A percentile compares a stretch with the other conserved stretches of the same genome.
Evolutionary conservation across 2,797 vertebrate species (phyloP).

Genomic region (Spinus pinus): DNA sequence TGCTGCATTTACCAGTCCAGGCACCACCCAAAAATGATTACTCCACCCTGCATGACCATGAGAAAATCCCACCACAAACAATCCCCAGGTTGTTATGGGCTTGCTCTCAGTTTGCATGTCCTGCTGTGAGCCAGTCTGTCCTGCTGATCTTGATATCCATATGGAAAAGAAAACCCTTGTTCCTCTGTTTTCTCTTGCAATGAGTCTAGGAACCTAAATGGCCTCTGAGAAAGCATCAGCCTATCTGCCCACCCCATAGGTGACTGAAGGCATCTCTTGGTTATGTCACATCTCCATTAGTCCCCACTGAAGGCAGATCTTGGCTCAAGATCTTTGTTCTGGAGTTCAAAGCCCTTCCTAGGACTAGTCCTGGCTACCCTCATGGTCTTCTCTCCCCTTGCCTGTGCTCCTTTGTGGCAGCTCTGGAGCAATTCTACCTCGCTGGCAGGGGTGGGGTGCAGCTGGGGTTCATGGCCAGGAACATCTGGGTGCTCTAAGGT

Average conservation of each 20-base stretch:
- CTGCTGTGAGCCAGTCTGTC: neutral
- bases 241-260: neutral
- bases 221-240: neutral
- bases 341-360: neutral
- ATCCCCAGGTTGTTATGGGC: neutral
- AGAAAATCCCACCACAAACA: neutral
- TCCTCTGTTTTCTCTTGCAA: neutral
- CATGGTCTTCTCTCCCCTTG: neutral
- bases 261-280: neutral
- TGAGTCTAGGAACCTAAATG: neutral
- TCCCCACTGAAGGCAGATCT: neutral
- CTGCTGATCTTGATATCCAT: neutral
- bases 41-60: fast-evolving
- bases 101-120: neutral
- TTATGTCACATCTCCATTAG: neutral
- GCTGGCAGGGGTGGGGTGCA: constrained; percentile 34
- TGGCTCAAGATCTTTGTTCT: neutral
- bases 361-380: neutral
- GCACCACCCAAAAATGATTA: neutral
- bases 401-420: constrained; percentile 16
- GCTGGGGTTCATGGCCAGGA: neutral
- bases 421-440: neutral
- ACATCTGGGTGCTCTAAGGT: neutral
- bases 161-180: neutral
- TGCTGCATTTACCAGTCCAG: neutral